These are phyloP conservation scores for Sipunculus nudus DNA, from an alignment of 2,888 invertebrate species.

Conservation along the genomic window DNA sequence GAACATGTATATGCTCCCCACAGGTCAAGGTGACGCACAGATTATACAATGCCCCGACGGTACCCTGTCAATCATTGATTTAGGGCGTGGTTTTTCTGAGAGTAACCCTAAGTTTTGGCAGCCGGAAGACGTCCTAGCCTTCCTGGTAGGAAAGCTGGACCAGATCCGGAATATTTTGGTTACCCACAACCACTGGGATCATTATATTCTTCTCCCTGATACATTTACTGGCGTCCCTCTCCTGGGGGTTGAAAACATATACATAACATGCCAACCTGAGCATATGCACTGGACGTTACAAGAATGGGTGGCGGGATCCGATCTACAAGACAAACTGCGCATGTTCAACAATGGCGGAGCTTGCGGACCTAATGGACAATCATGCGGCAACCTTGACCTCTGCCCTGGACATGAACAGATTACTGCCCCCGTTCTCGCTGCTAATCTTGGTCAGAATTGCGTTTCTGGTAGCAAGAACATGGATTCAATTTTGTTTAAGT, in stretches of 20 bases:
- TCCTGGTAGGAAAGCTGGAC: conserved; percentile 14
- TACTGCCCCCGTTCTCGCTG: conserved; percentile 23
- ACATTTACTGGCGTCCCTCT: background rate
- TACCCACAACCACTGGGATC: conserved; percentile 37
- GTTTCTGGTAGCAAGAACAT: conserved; percentile 28
- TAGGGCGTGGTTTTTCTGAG: conserved; percentile 27
- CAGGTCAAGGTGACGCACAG: conserved; percentile 35
- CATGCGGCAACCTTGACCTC: conserved; percentile 25
- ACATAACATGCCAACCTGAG: conserved; percentile 24
- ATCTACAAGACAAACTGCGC: conserved; percentile 4
- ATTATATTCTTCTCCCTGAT: conserved; percentile 18
- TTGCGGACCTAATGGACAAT: conserved; percentile 27
- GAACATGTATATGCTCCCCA: conserved; percentile 31
- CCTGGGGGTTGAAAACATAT: conserved; percentile 24
- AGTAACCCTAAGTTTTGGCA: conserved; percentile 21
- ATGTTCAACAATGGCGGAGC: conserved; percentile 23
- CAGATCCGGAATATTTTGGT: conserved; percentile 24
- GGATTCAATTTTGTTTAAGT: conserved; percentile 27
- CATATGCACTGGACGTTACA: conserved; percentile 10
- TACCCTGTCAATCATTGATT: conserved; percentile 22
- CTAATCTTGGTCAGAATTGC: conserved; percentile 28
- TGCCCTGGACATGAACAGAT: conserved; percentile 21
- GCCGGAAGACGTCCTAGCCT: conserved; percentile 15
- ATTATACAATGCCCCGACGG: conserved; percentile 36
- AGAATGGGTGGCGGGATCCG: conserved; percentile 24